Conservation (phyloP, 2,113 vertebrate species). For the Saimiri boliviensis region DNA sequence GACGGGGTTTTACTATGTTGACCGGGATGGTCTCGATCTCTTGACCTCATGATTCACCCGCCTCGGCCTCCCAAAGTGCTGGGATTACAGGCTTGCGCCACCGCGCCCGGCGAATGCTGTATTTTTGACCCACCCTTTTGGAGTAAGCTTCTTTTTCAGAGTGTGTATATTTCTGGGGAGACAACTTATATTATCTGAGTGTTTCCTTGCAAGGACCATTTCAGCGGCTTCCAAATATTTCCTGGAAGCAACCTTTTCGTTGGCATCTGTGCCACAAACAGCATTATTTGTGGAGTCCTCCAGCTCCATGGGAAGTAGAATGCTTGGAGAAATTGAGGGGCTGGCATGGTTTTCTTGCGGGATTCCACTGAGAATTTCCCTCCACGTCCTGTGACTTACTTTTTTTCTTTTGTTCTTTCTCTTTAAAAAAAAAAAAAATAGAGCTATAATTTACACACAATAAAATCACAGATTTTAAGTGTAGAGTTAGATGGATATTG, state of each 20-base stretch:
- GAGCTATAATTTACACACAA: not conserved
- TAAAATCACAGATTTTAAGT: not conserved
- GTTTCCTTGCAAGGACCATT: not conserved
- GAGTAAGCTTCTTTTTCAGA: not conserved
- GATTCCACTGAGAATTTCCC: not conserved
- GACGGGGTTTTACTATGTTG: too few relatives aligned
- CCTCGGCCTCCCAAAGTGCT: too few relatives aligned
- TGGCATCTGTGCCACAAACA: not conserved
- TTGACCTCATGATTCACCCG: too few relatives aligned
- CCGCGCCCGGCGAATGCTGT: too few relatives aligned
- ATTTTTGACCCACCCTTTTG: too few relatives aligned
- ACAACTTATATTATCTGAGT: not conserved
- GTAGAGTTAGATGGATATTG: not conserved
- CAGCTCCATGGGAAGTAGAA: not conserved
- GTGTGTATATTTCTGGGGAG: not conserved
- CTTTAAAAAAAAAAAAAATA: not conserved
- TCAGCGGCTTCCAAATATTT: not conserved
- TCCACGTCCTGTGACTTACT: not conserved
- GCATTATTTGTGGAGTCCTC: not conserved
- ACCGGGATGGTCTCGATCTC: too few relatives aligned
- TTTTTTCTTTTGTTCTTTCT: not conserved
- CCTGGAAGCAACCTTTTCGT: not conserved
- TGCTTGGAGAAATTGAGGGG: not conserved
- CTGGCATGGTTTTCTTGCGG: not conserved
- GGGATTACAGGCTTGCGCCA: too few relatives aligned